phyloP scores from a whole-genome alignment of 2,888 invertebrate genomes.

The Biston betularia region DNA sequence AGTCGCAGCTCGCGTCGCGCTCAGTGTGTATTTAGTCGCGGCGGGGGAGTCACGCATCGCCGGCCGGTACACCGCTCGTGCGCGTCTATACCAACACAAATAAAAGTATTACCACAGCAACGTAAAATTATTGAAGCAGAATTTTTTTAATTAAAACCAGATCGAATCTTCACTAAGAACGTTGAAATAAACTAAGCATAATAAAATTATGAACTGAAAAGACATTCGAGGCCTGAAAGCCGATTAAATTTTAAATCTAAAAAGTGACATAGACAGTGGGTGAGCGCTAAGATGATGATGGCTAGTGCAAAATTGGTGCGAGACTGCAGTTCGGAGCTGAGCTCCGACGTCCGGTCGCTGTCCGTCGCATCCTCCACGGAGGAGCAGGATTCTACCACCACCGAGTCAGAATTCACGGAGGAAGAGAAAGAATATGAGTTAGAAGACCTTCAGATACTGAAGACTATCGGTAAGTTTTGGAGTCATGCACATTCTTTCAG shows the following conservation, averaged over 20 bases:
- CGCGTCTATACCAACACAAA: constrained; percentile 61
- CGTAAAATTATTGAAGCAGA: constrained; percentile 39
- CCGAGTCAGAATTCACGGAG: constrained; percentile 85
- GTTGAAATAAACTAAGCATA: constrained; percentile 20
- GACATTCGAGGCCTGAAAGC: constrained; percentile 31
- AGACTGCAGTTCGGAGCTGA: constrained; percentile 83
- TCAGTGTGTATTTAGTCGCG: constrained; percentile 69
- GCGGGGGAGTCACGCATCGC: constrained; percentile 60
- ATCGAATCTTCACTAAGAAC: constrained; percentile 6
- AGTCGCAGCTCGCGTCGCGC: constrained; percentile 27
- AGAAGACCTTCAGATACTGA: constrained; percentile 94
- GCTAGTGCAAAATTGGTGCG: constrained; percentile 84
- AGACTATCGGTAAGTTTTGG: constrained; percentile 93
- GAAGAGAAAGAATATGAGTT: constrained; percentile 89
- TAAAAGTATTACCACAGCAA: constrained; percentile 24
- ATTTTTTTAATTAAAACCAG: constrained; percentile 17
- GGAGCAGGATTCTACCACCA: constrained; percentile 84
- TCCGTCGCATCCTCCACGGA: constrained; percentile 85
- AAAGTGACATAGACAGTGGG: constrained; percentile 29
- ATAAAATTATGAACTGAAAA: constrained; percentile 51
- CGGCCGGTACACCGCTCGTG: constrained; percentile 51
- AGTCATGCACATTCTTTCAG: constrained; percentile 7
- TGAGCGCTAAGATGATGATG: constrained; percentile 78
- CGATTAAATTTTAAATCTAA: constrained; percentile 34
- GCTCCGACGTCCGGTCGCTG: constrained; percentile 80